phyloP scores from a whole-genome alignment of 2,888 invertebrate genomes.

The Parthenolecanium corni region DNA sequence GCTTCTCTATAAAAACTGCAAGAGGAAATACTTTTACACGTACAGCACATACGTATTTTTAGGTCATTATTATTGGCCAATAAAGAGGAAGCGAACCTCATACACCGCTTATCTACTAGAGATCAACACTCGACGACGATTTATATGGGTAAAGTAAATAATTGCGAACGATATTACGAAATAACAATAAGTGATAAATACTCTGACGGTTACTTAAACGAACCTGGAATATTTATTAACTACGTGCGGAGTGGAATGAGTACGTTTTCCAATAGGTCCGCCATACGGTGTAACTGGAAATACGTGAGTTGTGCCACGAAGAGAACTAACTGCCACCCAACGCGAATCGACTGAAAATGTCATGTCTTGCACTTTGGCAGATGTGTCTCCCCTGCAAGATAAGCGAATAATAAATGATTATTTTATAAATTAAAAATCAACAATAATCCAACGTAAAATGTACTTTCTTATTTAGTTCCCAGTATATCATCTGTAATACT shows the following conservation, averaged over 20 bases:
- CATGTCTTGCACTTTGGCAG: slow-evolving; percentile 70
- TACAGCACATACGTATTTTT: too few species aligned
- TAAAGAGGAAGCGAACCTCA: too few species aligned
- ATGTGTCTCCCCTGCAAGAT: slow-evolving; percentile 70
- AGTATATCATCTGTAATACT: too few species aligned
- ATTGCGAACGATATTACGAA: too few species aligned
- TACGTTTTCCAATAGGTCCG: slow-evolving; percentile 78
- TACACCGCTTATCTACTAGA: too few species aligned
- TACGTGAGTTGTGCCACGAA: slow-evolving; percentile 93
- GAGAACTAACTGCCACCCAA: slow-evolving; percentile 92
- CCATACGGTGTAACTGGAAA: slow-evolving; percentile 96
- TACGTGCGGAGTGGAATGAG: slow-evolving; percentile 86
- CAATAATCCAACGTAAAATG: background rate
- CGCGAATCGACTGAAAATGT: slow-evolving; percentile 84
- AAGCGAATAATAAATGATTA: background rate
- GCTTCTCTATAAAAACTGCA: background rate
- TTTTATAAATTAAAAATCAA: background rate
- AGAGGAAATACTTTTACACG: too few species aligned
- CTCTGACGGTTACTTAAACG: too few species aligned
- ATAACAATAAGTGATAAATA: too few species aligned
- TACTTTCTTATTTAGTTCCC: background rate
- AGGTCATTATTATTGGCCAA: too few species aligned
- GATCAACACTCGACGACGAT: too few species aligned
- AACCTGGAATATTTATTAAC: slow-evolving; percentile 72
- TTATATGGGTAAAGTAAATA: too few species aligned